Evolutionary conservation across 2,888 invertebrate species (phyloP), one percentile per base, ranked within the genome.

Genomic region (Cantharis flavilabris): DNA sequence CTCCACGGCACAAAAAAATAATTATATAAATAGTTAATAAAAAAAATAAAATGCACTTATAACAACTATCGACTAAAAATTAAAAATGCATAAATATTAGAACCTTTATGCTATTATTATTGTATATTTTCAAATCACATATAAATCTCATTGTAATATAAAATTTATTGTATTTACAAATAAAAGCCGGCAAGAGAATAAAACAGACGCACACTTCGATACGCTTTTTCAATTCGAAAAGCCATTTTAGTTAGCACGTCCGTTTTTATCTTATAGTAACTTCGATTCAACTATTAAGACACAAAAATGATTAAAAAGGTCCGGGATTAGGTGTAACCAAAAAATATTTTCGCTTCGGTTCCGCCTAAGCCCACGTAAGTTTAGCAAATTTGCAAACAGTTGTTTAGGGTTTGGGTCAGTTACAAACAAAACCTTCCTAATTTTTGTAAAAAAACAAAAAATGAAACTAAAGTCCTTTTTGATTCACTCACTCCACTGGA

Each of bases 71-170:
- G 33, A 75, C 70, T 75, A 75, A 72, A 72, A 71, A 69, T 69
- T 75, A 70, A 75, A 49, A 49, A 49, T 20, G 49, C 16, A 74
- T 75, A 75, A 71, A 76, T 72, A 76, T 72, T 72, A 67, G 62
- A 73, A 69, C 30, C 63, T 64, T 75, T 76, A 76, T 33, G 71
- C 71, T 69, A 76, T 72, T 76, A 76, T 76, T 76, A 76, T 76
- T 76, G 71, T 76, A 76, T 76, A 76, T 76, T 28, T 72, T 76
- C 76, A 72, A 76, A 76, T 76, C 76, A 76, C 76, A 76, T 76
- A 72, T 75, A 75, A 67, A 75, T 76, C 76, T 76, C 76, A 72
- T 72, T 69, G 71, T 69, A 62, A 69, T 72, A 76, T 62, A 72
- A 76, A 76, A 76, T 62, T 76, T 49, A 49, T 49, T 49, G 49